Conservation (phyloP, 2,888 invertebrate species). For the Cyrtodaria siliqua region DNA sequence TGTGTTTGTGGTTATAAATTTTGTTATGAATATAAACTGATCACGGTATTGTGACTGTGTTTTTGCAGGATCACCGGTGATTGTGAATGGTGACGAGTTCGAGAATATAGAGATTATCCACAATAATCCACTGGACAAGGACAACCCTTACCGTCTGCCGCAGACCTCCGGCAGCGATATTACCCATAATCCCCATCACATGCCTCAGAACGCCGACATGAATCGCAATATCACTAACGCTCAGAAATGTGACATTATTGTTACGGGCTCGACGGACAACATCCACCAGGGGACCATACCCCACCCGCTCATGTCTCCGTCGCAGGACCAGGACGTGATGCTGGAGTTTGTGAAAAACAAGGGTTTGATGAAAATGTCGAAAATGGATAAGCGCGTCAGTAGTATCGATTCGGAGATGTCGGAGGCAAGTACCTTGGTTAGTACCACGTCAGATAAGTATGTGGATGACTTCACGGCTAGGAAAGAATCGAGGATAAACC, state of each 20-base stretch:
- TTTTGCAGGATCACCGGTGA: conserved; percentile 83
- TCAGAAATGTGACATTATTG: conserved; percentile 79
- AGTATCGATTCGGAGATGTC: conserved; percentile 96
- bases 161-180: too few species aligned
- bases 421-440: conserved; percentile 86
- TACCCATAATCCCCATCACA: conserved; percentile 25
- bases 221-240: conserved; percentile 66
- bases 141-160: conserved; percentile 34
- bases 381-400: conserved; percentile 89
- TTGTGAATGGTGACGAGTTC: conserved; percentile 85
- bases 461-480: conserved; percentile 65
- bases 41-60: too few species aligned
- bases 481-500: conserved; percentile 86
- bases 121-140: conserved; percentile 26
- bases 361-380: conserved; percentile 89
- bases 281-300: conserved; percentile 79
- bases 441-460: conserved; percentile 79
- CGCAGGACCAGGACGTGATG: conserved; percentile 92
- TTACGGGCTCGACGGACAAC: conserved; percentile 70
- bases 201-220: conserved; percentile 54
- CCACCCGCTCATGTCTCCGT: conserved; percentile 44
- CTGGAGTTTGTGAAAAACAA: conserved; percentile 97
- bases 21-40: too few species aligned
- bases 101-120: conserved; percentile 83
- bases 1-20: too few species aligned